These are phyloP conservation scores for Dione juno DNA, from an alignment of 2,888 invertebrate genomes.

Conservation along the genomic window DNA sequence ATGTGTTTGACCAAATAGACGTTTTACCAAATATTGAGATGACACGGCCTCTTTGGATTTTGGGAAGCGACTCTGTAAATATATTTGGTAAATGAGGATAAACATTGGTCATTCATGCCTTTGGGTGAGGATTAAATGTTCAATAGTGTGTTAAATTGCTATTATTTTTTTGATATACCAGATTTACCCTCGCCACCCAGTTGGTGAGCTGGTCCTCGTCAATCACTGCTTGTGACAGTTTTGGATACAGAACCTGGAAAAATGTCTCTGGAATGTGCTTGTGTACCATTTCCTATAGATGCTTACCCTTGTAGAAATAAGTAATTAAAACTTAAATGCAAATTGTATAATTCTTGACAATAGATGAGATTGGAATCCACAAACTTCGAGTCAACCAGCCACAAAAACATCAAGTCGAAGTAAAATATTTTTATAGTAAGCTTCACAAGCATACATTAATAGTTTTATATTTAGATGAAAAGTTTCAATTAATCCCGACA, in stretches of 20 bases:
- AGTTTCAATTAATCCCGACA: slow-evolving; percentile 24
- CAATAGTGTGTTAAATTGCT: neutral
- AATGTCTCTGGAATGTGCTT: too few relatives aligned
- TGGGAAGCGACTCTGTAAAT: slow-evolving; percentile 54
- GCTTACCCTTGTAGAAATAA: neutral
- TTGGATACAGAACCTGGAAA: too few relatives aligned
- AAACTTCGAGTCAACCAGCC: neutral
- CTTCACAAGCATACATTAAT: neutral
- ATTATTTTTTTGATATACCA: neutral
- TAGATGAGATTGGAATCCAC: neutral
- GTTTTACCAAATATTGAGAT: slow-evolving; percentile 58
- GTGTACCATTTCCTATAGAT: too few relatives aligned
- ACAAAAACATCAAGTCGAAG: neutral
- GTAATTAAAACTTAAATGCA: too few relatives aligned
- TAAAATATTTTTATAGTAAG: slow-evolving; percentile 7
- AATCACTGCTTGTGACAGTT: neutral
- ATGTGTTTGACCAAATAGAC: slow-evolving; percentile 58
- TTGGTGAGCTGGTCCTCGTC: neutral
- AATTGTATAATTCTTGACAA: too few relatives aligned
- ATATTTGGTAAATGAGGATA: slow-evolving; percentile 43
- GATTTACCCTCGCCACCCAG: neutral
- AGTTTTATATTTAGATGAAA: slow-evolving; percentile 26
- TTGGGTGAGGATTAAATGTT: slow-evolving; percentile 18
- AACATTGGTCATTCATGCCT: slow-evolving; percentile 49
- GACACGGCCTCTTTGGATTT: slow-evolving; percentile 57